A percentile compares a stretch with the other conserved stretches of the same genome.
Evolutionary conservation across 2,113 vertebrate genomes (phyloP).

Genomic region (Hippolais icterina): DNA sequence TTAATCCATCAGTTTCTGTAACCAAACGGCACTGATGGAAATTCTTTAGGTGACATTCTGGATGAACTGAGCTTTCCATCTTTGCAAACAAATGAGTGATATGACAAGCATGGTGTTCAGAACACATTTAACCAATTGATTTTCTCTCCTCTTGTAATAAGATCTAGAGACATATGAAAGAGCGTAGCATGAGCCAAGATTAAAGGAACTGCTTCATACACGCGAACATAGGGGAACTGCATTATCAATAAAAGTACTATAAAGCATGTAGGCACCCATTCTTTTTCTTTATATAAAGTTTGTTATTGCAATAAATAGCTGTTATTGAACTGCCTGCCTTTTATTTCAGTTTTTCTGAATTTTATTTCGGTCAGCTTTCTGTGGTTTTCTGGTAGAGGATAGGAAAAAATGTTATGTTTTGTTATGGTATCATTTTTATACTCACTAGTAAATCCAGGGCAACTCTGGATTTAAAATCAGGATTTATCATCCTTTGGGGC

Average conservation of each 20-base stretch:
- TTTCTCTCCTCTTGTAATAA: constrained; percentile 95
- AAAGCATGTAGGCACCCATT: constrained; percentile 66
- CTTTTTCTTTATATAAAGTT: constrained; percentile 75
- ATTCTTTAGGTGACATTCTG: constrained; percentile 88
- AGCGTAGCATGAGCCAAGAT: constrained; percentile 66
- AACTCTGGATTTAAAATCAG: background rate
- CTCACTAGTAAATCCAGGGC: background rate
- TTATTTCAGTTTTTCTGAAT: constrained; percentile 53
- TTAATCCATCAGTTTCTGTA: constrained; percentile 91
- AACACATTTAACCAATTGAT: constrained; percentile 97
- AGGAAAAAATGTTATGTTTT: constrained; percentile 13
- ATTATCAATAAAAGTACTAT: constrained; percentile 70
- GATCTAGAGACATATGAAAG: constrained; percentile 92
- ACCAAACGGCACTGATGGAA: constrained; percentile 80
- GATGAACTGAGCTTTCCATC: constrained; percentile 85
- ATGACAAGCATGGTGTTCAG: constrained; percentile 91
- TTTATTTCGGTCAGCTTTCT: constrained; percentile 2
- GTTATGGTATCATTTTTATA: background rate
- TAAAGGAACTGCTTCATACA: constrained; percentile 73
- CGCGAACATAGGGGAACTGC: constrained; percentile 17
- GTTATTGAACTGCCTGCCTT: constrained; percentile 68
- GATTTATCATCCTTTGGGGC: background rate
- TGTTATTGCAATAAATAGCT: constrained; percentile 82
- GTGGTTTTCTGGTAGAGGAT: background rate
- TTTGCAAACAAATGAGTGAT: constrained; percentile 96